Percentiles rank a stretch among this genome's conserved stretches.
Evolutionary conservation across 2,888 invertebrate genomes (phyloP).

Genomic region (Tineola bisselliella): DNA sequence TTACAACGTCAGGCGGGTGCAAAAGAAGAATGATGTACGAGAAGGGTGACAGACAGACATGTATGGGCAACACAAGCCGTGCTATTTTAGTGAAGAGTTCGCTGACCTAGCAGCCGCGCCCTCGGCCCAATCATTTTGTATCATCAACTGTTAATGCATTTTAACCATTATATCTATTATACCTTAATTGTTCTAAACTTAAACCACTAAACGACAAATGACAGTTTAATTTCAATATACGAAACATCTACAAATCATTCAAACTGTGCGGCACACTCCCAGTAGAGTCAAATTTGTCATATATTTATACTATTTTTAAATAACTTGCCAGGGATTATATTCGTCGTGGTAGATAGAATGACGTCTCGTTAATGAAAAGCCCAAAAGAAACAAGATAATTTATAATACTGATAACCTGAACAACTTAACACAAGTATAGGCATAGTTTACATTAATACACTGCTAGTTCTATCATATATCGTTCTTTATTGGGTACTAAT

Average conservation of each 20-base stretch:
- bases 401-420: no score
- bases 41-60: conserved; percentile 4
- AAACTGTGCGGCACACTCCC: background rate
- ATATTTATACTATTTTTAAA: no score
- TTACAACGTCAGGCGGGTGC: background rate
- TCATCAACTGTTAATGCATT: background rate
- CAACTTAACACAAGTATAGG: no score
- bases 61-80: background rate
- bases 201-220: background rate
- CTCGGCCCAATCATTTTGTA: background rate
- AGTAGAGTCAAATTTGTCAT: no score
- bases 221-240: background rate
- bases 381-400: no score
- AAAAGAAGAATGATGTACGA: conserved; percentile 2
- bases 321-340: no score
- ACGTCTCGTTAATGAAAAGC: no score
- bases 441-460: no score
- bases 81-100: conserved; percentile 13
- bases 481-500: no score
- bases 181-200: background rate
- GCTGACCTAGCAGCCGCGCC: conserved; percentile 11
- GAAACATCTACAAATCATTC: background rate
- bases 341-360: no score
- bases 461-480: no score
- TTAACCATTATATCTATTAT: background rate